Conservation (phyloP, 2,888 invertebrate genomes). For the Gisinianus flammeolus region DNA sequence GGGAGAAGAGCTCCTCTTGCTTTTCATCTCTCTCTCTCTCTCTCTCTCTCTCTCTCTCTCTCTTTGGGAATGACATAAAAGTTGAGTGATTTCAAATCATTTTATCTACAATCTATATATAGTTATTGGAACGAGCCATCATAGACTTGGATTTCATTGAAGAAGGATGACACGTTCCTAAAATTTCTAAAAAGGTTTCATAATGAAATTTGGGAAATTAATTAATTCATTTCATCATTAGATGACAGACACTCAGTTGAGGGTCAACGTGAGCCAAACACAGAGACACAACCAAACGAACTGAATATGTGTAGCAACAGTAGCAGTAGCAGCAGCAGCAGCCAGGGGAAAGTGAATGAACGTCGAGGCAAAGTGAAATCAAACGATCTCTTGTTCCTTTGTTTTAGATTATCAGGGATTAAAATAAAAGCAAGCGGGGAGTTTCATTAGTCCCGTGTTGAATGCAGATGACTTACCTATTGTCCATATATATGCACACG, state of each 20-base stretch:
- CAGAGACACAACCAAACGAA: too few species aligned
- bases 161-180: not conserved
- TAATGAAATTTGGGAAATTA: not conserved
- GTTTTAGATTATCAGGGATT: not conserved
- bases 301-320: too few species aligned
- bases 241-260: slow-evolving; percentile 8
- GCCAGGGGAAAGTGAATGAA: too few species aligned
- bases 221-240: slow-evolving; percentile 24
- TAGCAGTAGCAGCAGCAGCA: too few species aligned
- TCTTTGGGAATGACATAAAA: not conserved
- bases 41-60: not conserved
- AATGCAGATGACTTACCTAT: not conserved
- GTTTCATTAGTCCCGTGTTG: not conserved
- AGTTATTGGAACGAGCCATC: not conserved
- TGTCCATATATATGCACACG: not conserved
- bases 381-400: slow-evolving; percentile 22
- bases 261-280: too few species aligned
- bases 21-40: too few species aligned
- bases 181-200: too few species aligned
- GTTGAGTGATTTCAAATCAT: not conserved
- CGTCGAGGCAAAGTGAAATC: slow-evolving; percentile 15
- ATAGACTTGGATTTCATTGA: not conserved
- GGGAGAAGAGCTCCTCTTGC: too few species aligned
- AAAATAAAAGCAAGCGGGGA: not conserved
- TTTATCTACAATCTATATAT: too few species aligned